Evolutionary conservation across 2,113 vertebrate species (phyloP).

Genomic region (Thryonomys swinderianus): DNA sequence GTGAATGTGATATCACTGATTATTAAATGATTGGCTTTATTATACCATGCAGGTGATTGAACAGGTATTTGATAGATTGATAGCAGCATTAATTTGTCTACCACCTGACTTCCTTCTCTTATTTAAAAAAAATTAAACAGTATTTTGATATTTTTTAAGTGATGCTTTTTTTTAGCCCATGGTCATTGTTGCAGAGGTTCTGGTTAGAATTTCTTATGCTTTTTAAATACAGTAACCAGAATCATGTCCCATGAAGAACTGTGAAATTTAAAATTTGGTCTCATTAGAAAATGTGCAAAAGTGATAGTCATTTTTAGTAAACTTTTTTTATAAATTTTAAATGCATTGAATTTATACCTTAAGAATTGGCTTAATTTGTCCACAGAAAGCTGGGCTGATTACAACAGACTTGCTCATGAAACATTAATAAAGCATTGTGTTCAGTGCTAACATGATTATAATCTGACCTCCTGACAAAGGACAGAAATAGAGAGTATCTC

Average conservation of each 20-base stretch:
- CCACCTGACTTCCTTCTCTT: not conserved
- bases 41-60: not conserved
- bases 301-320: slow-evolving; percentile 61
- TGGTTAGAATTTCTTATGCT: not conserved
- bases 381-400: slow-evolving; percentile 82
- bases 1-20: slow-evolving; percentile 20
- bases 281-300: slow-evolving; percentile 67
- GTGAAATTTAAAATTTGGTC: slow-evolving; percentile 74
- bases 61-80: not conserved
- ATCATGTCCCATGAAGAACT: slow-evolving; percentile 18
- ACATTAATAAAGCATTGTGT: slow-evolving; percentile 91
- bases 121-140: not conserved
- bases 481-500: slow-evolving; percentile 89
- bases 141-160: not conserved
- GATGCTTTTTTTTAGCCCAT: not conserved
- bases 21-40: not conserved
- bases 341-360: slow-evolving; percentile 65
- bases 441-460: slow-evolving; percentile 92
- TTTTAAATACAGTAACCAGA: not conserved
- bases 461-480: slow-evolving; percentile 91
- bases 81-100: not conserved
- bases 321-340: slow-evolving; percentile 69
- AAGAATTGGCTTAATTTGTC: slow-evolving; percentile 82
- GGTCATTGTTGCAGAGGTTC: not conserved
- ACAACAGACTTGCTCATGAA: slow-evolving; percentile 89